Percentiles rank a stretch among this genome's conserved stretches.
Evolutionary conservation across 2,797 vertebrate species (phyloP).

Genomic region (Falco berigora): DNA sequence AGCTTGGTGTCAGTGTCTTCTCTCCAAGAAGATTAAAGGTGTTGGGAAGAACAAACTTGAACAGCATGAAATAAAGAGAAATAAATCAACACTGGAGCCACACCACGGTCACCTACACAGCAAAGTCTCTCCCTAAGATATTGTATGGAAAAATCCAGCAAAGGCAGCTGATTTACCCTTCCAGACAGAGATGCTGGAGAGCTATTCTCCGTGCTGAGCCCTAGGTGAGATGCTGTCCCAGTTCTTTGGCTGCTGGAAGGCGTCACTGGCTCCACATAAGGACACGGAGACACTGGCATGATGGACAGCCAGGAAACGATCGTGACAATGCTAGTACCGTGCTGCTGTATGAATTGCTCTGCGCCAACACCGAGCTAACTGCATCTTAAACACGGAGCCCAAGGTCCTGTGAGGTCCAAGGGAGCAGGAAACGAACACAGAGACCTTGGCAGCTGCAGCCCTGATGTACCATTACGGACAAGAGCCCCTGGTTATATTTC

Average conservation of each 20-base stretch:
- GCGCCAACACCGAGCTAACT: background rate
- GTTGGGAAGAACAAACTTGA: background rate
- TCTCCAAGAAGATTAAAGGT: background rate
- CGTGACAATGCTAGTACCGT: background rate
- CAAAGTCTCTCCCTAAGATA: background rate
- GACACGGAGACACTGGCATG: background rate
- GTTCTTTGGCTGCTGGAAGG: background rate
- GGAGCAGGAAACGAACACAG: background rate
- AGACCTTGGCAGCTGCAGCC: background rate
- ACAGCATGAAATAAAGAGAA: background rate
- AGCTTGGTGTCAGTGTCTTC: background rate
- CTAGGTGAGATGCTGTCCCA: background rate
- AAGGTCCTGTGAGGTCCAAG: background rate
- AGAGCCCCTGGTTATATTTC: background rate
- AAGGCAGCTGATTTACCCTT: background rate
- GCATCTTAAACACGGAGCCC: rapidly evolving
- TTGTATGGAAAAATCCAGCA: background rate
- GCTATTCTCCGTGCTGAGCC: background rate
- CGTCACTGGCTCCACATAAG: background rate
- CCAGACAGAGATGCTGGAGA: background rate
- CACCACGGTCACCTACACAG: background rate
- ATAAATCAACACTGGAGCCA: background rate
- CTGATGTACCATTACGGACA: too few species aligned
- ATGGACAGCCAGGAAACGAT: background rate
- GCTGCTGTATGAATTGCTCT: background rate